phyloP scores from a whole-genome alignment of 2,113 vertebrate species.

The Nipponia nippon region DNA sequence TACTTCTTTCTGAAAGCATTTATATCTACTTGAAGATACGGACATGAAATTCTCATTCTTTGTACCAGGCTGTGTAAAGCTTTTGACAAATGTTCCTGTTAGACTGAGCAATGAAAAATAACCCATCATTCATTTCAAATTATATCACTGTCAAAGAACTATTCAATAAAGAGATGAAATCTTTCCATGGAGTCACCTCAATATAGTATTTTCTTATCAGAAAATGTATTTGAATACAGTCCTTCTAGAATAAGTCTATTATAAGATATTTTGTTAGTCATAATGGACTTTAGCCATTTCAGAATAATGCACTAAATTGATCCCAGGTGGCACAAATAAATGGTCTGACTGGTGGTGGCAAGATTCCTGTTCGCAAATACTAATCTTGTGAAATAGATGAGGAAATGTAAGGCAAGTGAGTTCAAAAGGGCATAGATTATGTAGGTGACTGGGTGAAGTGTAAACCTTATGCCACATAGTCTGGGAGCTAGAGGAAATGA shows the following conservation, averaged over 20 bases:
- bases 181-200: neutral
- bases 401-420: neutral
- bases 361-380: neutral
- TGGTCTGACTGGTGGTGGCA: neutral
- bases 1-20: neutral
- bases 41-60: neutral
- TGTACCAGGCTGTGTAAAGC: neutral
- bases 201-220: neutral
- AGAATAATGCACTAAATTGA: neutral
- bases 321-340: neutral
- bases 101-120: neutral
- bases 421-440: neutral
- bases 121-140: neutral
- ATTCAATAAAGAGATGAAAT: neutral
- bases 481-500: neutral
- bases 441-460: neutral
- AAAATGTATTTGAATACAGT: neutral
- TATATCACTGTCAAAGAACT: neutral
- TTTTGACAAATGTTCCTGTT: neutral
- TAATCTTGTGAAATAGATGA: neutral
- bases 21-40: neutral
- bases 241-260: neutral
- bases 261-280: neutral
- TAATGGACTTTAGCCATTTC: neutral
- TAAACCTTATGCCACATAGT: neutral